Percentiles rank a stretch among this genome's conserved stretches.
Evolutionary conservation across 2,888 invertebrate genomes (phyloP).

Genomic region (Sarcophaga carnaria): DNA sequence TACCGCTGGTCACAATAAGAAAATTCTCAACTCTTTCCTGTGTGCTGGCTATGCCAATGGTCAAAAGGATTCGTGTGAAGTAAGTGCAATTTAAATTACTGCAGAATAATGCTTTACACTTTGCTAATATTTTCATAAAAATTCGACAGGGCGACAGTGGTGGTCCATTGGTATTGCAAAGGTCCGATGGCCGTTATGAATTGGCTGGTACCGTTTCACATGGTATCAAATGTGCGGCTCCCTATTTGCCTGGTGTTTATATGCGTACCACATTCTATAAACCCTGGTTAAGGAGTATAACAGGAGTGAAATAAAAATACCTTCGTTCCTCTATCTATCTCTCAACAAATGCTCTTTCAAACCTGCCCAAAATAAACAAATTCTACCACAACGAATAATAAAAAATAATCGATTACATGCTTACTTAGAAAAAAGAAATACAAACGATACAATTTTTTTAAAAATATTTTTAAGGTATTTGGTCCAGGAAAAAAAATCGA

Average conservation of each 20-base stretch:
- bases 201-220: constrained; percentile 96
- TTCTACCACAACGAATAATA: constrained; percentile 37
- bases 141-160: constrained; percentile 91
- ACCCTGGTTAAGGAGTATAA: constrained; percentile 93
- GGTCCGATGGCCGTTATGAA: constrained; percentile 92
- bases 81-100: constrained; percentile 80
- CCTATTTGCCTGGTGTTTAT: constrained; percentile 95
- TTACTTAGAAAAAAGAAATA: constrained; percentile 1
- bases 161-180: constrained; percentile 92
- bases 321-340: background rate
- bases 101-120: background rate
- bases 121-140: background rate
- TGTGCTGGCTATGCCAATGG: constrained; percentile 97
- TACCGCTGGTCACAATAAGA: constrained; percentile 93
- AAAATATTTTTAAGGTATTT: constrained; percentile 56
- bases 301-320: constrained; percentile 86
- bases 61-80: constrained; percentile 96
- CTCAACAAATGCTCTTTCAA: background rate
- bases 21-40: constrained; percentile 92
- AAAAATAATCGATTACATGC: background rate
- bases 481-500: constrained; percentile 50
- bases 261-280: constrained; percentile 96
- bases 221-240: constrained; percentile 96
- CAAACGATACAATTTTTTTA: constrained; percentile 29
- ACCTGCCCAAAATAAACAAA: constrained; percentile 2